Conservation (phyloP, 2,797 vertebrate species). For the Acanthurus tractus region DNA sequence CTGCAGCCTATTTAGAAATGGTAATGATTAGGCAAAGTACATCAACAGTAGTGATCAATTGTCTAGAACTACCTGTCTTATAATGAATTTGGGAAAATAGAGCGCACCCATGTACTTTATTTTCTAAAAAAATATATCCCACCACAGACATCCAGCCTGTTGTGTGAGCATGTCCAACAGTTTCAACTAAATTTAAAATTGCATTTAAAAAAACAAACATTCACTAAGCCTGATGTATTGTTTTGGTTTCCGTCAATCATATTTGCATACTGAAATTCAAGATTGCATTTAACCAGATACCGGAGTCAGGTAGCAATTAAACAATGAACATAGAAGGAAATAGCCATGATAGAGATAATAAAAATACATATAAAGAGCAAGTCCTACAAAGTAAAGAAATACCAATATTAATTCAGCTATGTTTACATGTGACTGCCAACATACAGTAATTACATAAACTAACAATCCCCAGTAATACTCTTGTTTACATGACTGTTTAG, state of each 20-base stretch:
- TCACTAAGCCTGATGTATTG: not conserved
- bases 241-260: not conserved
- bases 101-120: too few species aligned
- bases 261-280: not conserved
- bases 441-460: constrained; percentile 41
- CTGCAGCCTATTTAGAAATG: too few species aligned
- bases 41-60: not conserved
- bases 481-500: constrained; percentile 42
- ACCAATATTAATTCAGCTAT: not conserved
- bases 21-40: not conserved
- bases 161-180: not conserved
- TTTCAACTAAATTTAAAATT: not conserved
- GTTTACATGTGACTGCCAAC: constrained; percentile 21
- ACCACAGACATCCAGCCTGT: too few species aligned
- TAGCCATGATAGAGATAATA: too few species aligned
- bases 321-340: too few species aligned
- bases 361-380: not conserved
- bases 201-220: not conserved
- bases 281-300: not conserved
- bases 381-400: not conserved
- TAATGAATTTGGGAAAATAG: not conserved
- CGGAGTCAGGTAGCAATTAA: not conserved
- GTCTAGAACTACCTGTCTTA: not conserved
- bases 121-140: too few species aligned
- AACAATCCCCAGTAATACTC: constrained; percentile 33